Evolutionary conservation across 1,140 invertebrate genomes (phyloP), one percentile per base, ranked within the genome.

Genomic region (Chrysoperla carnea): DNA sequence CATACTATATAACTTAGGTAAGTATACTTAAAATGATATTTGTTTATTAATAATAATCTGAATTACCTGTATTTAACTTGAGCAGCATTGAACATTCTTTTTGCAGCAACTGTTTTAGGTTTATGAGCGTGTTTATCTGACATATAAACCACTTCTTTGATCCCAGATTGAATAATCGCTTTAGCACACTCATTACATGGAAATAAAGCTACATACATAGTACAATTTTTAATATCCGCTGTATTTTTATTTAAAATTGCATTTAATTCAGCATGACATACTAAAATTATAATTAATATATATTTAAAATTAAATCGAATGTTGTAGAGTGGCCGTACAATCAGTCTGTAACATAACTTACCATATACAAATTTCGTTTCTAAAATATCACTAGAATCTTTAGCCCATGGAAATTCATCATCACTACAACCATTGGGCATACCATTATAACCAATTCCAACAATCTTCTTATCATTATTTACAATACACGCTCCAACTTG

Each of bases 131-230:
- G 70, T 57, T 92, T 89, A 61, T 91, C 80, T 0, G 76, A 83
- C 46, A 87, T 61, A 57, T 87, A 96, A 8, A 87, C 60, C 4
- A 92, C 67, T 55, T 78, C 66, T 45, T 65, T 78, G 9, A 96
- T 90, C 4, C 88, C 84, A n/a, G 86, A 79, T 57, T 96, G 93
- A 55, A 96, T 92, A n/a, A 97, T 91, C 4, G 93, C 63, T 66
- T 97, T 96, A 0, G 92, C 85, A 71, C 93, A 98, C 62, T 95
- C 89, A 57, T 95, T 95, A 56, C 93, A 96, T 0, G 92, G 92
- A 61, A 95, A 96, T 6, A 91, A 58, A 1, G 73, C 78, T 0
- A 89, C 84, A 60, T 92, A 98, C 1, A 97, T 75, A 1, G 69
- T 75, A 53, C 88, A 92, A 46, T 76, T 71, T 51, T 76, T 76